phyloP scores from a whole-genome alignment of 2,888 invertebrate genomes.

The Ametastegia equiseti region DNA sequence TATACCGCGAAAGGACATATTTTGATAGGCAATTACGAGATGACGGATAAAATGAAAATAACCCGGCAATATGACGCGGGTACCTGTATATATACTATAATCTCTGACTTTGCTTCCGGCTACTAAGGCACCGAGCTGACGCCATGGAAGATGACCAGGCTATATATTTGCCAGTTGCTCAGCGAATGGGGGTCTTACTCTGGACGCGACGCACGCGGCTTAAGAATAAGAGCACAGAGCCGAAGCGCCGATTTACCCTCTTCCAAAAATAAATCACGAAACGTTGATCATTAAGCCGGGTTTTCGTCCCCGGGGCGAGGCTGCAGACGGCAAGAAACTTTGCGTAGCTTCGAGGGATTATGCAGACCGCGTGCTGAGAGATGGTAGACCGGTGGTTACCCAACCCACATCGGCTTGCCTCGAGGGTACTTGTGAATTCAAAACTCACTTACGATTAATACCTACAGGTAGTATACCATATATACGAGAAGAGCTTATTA shows the following conservation, averaged over 20 bases:
- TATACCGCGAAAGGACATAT: not conserved
- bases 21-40: not conserved
- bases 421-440: slow-evolving; percentile 61
- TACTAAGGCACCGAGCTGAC: not conserved
- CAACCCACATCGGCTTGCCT: slow-evolving; percentile 59
- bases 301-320: slow-evolving; percentile 51
- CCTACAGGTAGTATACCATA: not conserved
- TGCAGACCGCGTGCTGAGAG: slow-evolving; percentile 61
- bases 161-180: not conserved
- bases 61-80: not conserved
- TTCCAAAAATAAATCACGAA: slow-evolving; percentile 71
- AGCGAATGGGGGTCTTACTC: not conserved
- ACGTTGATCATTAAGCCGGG: slow-evolving; percentile 65
- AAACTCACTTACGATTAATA: slow-evolving; percentile 59
- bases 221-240: slow-evolving; percentile 32
- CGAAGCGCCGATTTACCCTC: slow-evolving; percentile 54
- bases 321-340: slow-evolving; percentile 52
- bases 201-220: not conserved
- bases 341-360: slow-evolving; percentile 62
- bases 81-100: not conserved
- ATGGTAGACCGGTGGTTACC: slow-evolving; percentile 63
- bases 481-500: slow-evolving; percentile 2
- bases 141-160: not conserved
- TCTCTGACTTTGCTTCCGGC: slow-evolving; percentile 34
- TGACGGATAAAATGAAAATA: not conserved